phyloP scores from a whole-genome alignment of 2,888 invertebrate genomes.

The Lepidocyrtoides sp. region DNA sequence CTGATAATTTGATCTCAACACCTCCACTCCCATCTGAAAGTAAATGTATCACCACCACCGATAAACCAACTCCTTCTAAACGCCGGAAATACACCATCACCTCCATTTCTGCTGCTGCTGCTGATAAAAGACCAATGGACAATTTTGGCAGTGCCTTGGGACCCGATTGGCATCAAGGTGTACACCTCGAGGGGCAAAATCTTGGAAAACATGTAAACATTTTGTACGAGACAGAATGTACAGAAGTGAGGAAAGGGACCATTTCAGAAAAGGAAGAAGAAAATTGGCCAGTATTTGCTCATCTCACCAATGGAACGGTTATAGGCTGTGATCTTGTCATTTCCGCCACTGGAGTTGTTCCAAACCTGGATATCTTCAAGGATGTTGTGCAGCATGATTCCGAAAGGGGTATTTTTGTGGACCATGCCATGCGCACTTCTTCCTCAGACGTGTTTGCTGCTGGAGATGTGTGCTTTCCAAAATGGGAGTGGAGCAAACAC shows the following conservation, averaged over 20 bases:
- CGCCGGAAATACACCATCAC: conserved; percentile 87
- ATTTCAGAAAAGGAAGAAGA: not conserved
- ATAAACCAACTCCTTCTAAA: too few relatives aligned
- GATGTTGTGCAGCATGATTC: conserved; percentile 58
- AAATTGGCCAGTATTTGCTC: conserved; percentile 91
- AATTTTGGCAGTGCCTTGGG: conserved; percentile 95
- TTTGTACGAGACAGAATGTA: conserved; percentile 87
- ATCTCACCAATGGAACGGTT: conserved; percentile 91
- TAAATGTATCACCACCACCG: too few relatives aligned
- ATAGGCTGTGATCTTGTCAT: conserved; percentile 96
- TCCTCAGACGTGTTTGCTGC: conserved; percentile 95
- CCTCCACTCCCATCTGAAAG: too few relatives aligned
- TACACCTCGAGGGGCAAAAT: conserved; percentile 89
- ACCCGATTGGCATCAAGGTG: conserved; percentile 96
- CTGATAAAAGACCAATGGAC: not conserved
- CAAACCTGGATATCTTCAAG: conserved; percentile 87
- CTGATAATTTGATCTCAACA: not conserved
- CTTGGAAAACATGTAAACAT: conserved; percentile 87
- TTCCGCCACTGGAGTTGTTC: conserved; percentile 97
- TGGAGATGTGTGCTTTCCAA: conserved; percentile 96
- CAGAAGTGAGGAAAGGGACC: conserved; percentile 51
- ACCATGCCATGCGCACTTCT: conserved; percentile 95
- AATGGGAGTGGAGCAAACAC: conserved; percentile 92
- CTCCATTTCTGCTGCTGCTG: not conserved
- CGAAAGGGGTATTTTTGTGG: conserved; percentile 95